A percentile compares a stretch with the other conserved stretches of the same genome.
These are phyloP conservation scores for Temnothorax ravouxi DNA, from an alignment of 2,888 invertebrate genomes.

Conservation along the genomic window DNA sequence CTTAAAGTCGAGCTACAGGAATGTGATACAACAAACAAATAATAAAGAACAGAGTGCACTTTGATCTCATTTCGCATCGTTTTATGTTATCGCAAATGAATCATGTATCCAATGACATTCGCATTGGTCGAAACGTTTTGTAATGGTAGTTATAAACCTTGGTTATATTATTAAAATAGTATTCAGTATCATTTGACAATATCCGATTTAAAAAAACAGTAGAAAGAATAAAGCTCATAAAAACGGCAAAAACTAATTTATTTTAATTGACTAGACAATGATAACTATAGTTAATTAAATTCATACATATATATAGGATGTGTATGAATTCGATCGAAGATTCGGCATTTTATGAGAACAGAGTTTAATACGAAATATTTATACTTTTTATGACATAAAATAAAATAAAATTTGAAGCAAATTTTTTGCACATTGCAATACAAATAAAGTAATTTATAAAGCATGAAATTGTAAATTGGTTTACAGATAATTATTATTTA, in stretches of 20 bases:
- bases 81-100: conserved; percentile 54
- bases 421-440: not conserved
- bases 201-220: not conserved
- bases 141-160: not conserved
- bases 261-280: not conserved
- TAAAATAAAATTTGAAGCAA: conserved; percentile 11
- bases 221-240: not conserved
- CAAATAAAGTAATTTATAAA: not conserved
- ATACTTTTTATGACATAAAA: not conserved
- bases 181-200: not conserved
- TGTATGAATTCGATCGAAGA: not conserved
- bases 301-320: not conserved
- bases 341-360: not conserved
- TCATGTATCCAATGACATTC: conserved; percentile 32
- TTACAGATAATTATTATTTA: conserved; percentile 24
- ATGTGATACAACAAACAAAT: not conserved
- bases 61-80: conserved; percentile 33
- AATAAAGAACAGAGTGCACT: not conserved
- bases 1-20: not conserved
- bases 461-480: not conserved
- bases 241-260: not conserved
- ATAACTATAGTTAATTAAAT: not conserved
- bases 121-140: conserved; percentile 11
- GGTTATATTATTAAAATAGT: conserved; percentile 34
- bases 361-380: not conserved